Evolutionary conservation across 1,140 invertebrate genomes (phyloP), one percentile per base, ranked within the genome.

Genomic region (Psilanteris sp.): DNA sequence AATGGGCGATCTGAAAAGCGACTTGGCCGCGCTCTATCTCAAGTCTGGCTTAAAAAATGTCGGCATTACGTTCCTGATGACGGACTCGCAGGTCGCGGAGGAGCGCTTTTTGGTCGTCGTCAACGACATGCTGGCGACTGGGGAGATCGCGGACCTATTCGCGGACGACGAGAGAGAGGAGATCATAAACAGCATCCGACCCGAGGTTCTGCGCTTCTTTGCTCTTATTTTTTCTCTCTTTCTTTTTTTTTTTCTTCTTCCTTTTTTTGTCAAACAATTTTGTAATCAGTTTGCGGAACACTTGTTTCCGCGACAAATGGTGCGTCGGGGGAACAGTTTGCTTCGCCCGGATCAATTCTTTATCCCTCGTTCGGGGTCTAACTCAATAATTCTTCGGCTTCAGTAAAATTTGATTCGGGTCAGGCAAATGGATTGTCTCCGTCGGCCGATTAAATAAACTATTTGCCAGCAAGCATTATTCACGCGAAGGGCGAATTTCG

Each of bases 81-180:
- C 96, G 0, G 97, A 98, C 86, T 95, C 96, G 0, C 96, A 98
- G 87, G 93, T 95, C 0, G 93, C 95, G 0, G 95, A 98, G 54
- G 97, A 99, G 85, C 91, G 91, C 61, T 98, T 97, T 85, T 88
- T 99, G 2, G 96, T 98, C 1, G 90, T 97, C 1, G 95, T 99
- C 10, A 98, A 98, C 83, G 97, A 98, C 84, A 91, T 98, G 86
- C 86, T 99, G 10, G 96, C 97, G 0, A 97, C 96, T 0, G 97
- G 97, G 6, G 97, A 98, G 86, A 96, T 99, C 50, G 92, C 95
- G 0, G 96, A 97, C 77, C 89, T 98, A 6, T 94, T 98, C 75
- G 87, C 94, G 0, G 96, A 98, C 83, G 97, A 98, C 78, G 96
- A 98, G 81, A 88, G 95, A 9, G 96, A 98, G 75, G 95, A 96